Base-by-base conservation (phyloP, 1,140 invertebrate species). In the Manduca sexta region DNA sequence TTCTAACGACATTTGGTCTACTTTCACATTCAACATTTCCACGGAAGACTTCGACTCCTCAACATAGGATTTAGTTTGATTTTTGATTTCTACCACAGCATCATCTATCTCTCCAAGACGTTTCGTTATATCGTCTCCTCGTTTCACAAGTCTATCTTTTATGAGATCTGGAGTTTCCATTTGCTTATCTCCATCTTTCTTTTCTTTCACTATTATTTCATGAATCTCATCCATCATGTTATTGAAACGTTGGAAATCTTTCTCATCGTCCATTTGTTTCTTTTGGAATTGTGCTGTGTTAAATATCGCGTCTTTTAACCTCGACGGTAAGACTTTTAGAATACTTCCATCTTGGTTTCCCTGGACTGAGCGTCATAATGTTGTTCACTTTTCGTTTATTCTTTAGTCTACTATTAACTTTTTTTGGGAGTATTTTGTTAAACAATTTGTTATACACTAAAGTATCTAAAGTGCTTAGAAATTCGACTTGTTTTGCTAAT, bases 401-500 rank as follows among this genome's bases (percentile, higher is more conserved):
- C 34, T 70, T 71, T 1, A 82, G 70, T 15, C 57, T 59, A 11
- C 58, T 60, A 49, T 71, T 79, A 3, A 80, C 30, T 26, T 41
- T 60, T 8, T 31, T 69, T 10, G 83, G 79, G 18, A 84, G 39
- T n/a, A 84, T 64, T 12, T 60, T 69, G 4, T 31, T 76, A 31
- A 81, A 75, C 29, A 77, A 65, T 52, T 56, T 75, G 21, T 83
- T 79, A 38, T 86, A 77, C 0, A 81, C 70, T 26, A 86, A 56
- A 42, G 74, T 74, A 18, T 87, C 84, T 26, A 87, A 50, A 15
- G 74, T 81, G n/a, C 72, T 65, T 7, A 87, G 60, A 41, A 88
- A 86, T 13, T 82, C 80, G 2, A 87, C 83, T 67, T 87, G 87
- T 46, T 86, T 84, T 0, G 63, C 81, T 8, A 87, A 46, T 49